Percentiles rank a stretch among this genome's conserved stretches.
These are phyloP conservation scores for Xerus inauris DNA, from an alignment of 2,113 vertebrate genomes.

Conservation along the genomic window DNA sequence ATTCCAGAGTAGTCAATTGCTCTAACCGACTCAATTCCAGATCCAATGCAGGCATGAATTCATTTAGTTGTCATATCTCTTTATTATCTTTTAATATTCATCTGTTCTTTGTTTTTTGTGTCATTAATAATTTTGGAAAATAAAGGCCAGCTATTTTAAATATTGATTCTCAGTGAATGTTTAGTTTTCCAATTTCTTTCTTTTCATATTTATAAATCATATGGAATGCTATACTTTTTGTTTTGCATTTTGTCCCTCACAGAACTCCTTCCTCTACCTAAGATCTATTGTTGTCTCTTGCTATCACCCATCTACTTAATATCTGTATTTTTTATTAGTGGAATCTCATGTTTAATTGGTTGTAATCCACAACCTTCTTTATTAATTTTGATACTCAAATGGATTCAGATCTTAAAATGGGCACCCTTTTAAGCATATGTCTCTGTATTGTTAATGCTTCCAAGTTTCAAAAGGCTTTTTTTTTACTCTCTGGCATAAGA, in stretches of 20 bases:
- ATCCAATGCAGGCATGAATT: background rate
- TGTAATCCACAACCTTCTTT: background rate
- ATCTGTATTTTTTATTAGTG: background rate
- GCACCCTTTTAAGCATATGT: background rate
- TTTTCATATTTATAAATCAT: background rate
- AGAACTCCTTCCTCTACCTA: background rate
- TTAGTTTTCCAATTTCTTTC: background rate
- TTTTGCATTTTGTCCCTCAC: background rate
- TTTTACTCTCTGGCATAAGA: background rate
- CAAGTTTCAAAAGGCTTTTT: background rate
- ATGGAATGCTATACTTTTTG: background rate
- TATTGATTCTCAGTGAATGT: background rate
- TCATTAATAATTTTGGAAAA: background rate
- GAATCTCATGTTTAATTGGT: background rate
- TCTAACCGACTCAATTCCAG: rapidly evolving
- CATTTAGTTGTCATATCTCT: background rate
- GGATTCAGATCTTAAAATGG: background rate
- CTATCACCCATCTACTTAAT: background rate
- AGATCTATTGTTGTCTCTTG: background rate
- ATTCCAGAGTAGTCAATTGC: background rate
- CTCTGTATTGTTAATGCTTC: background rate
- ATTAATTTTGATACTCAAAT: slow-evolving; percentile 3
- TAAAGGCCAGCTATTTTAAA: background rate
- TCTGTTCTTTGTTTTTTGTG: background rate
- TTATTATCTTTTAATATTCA: background rate